Conservation (phyloP, 2,797 vertebrate species). For the Apodemus agrarius region DNA sequence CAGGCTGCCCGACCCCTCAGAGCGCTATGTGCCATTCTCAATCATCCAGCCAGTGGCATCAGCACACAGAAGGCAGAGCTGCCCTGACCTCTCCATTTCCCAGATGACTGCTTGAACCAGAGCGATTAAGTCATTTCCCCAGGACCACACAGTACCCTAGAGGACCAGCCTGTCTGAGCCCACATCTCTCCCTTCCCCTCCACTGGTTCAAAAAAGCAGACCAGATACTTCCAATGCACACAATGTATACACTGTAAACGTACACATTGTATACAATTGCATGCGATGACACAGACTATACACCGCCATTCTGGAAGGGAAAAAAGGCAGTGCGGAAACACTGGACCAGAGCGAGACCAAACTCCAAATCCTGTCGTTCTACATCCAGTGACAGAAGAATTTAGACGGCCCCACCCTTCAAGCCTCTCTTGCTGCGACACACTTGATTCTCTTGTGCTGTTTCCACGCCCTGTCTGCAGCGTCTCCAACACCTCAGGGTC, state of each 20-base stretch:
- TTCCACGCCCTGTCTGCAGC: neutral
- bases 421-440: neutral
- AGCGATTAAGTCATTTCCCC: constrained; percentile 13
- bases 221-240: neutral
- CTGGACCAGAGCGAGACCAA: neutral
- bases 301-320: neutral
- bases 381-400: neutral
- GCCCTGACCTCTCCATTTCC: neutral
- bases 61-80: neutral
- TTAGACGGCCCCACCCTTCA: neutral
- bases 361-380: neutral
- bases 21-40: neutral
- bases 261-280: neutral
- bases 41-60: neutral
- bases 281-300: neutral
- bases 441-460: no score
- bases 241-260: neutral
- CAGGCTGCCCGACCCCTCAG: neutral
- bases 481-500: neutral
- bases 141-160: neutral
- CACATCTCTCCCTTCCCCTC: neutral
- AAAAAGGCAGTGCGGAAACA: neutral
- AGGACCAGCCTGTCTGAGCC: neutral
- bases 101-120: neutral
- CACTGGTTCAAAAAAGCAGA: neutral